Conservation (phyloP, 2,113 vertebrate genomes). For the Antechinus flavipes region DNA sequence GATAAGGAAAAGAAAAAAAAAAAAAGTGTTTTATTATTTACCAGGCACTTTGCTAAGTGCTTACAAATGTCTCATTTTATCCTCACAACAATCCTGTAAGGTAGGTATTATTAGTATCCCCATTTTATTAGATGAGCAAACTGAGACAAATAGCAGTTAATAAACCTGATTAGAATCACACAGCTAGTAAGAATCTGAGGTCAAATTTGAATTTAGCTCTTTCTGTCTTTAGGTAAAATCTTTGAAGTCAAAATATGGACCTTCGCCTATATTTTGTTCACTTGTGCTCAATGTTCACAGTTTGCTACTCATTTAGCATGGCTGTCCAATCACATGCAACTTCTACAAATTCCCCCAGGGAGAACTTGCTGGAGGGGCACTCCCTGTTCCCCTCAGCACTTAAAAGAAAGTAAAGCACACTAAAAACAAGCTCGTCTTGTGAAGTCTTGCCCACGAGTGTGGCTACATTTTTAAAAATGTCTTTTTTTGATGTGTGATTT, state of each 20-base stretch:
- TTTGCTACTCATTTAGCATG: not conserved
- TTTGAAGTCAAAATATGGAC: not conserved
- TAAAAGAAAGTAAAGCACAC: not conserved
- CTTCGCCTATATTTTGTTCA: not conserved
- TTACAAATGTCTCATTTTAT: not conserved
- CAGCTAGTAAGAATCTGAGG: not conserved
- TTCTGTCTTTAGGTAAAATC: not conserved
- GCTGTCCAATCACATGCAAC: not conserved
- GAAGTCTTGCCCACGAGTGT: not conserved
- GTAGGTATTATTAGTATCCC: not conserved
- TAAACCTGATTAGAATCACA: not conserved
- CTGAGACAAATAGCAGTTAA: no score
- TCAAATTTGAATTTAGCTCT: not conserved
- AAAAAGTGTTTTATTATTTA: not conserved
- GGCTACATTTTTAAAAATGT: not conserved
- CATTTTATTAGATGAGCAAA: not conserved
- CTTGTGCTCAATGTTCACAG: not conserved
- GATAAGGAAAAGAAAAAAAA: not conserved
- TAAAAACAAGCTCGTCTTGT: not conserved
- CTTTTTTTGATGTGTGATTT: not conserved
- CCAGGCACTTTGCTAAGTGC: not conserved
- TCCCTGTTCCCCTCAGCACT: not conserved
- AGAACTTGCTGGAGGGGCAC: not conserved
- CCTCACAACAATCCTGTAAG: not conserved
- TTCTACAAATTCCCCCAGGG: not conserved